Base-by-base conservation (phyloP, 2,888 invertebrate species). In the Polietes domitor region DNA sequence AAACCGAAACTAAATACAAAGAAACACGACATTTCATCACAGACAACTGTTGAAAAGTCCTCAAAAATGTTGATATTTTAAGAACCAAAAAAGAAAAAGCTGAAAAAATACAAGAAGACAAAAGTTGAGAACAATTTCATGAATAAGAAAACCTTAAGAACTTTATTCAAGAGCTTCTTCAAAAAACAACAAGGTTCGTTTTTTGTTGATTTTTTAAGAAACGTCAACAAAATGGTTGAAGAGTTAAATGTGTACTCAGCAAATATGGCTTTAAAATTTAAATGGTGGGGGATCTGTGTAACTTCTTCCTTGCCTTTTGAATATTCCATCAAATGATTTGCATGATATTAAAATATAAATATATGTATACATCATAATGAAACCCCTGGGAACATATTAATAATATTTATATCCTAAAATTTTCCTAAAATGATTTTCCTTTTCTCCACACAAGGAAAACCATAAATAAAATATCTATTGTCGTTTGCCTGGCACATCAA, bases 71-170 rank as follows among this genome's bases (percentile, higher is more conserved):
- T n/a, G 26, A 10, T 19, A 12, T 41, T 37, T 68, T 9, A 68
- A 43, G 41, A 24, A 24, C 43, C 21, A 6, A 53, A 53, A 24
- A 37, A 65, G 32, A 65, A 17, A 17, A 19, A 65, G 77, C 77
- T n/a, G n/a, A 41, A 26, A 55, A 58, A 24, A 77, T 58, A 47
- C 73, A 26, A 55, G 47, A 24, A 77, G 58, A 47, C 73, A 73
- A 37, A 72, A 77, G 21, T 75, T 73, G 74, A 77, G 74, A n/a
- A 82, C 26, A 58, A 68, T 58, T 58, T 61, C n/a, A 24, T 55
- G 41, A 10, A 72, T 28, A 32, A 53, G 28, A 32, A 70, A 47
- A 61, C 15, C n/a, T 47, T 17, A 19, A 41, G 41, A 21, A 12
- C 19, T 37, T 65, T 15, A 47, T 37, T 65, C 37, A 65, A 65